Evolutionary conservation across 2,797 vertebrate genomes (phyloP).

Genomic region (Schizothorax lantsangensis): DNA sequence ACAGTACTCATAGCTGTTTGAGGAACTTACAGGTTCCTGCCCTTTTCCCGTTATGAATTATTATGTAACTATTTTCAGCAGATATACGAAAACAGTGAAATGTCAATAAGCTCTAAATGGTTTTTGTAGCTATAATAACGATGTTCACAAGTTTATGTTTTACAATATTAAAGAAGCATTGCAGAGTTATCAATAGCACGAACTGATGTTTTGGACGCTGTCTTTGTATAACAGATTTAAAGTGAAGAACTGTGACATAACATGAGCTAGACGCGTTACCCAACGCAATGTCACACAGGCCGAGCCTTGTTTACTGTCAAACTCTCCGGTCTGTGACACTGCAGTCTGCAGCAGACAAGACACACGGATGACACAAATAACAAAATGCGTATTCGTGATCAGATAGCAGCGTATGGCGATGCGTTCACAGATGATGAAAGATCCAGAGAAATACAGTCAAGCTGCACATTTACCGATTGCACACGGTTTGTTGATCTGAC

Average conservation of each 20-base stretch:
- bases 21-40: not conserved
- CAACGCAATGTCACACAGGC: slow-evolving; percentile 59
- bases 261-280: slow-evolving; percentile 32
- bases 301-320: slow-evolving; percentile 6
- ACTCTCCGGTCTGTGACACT: not conserved
- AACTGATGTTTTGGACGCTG: not conserved
- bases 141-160: not conserved
- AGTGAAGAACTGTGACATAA: slow-evolving; percentile 21
- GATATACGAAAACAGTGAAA: not conserved
- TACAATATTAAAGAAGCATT: not conserved
- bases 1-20: not conserved
- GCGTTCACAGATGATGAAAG: not conserved
- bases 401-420: not conserved
- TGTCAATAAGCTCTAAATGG: not conserved
- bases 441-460: not conserved
- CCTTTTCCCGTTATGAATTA: not conserved
- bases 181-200: not conserved
- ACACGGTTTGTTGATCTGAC: slow-evolving; percentile 55
- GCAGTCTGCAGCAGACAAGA: not conserved
- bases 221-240: not conserved
- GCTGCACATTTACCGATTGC: slow-evolving; percentile 61
- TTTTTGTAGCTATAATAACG: not conserved
- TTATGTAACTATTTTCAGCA: not conserved
- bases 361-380: not conserved
- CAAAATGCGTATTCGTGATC: not conserved